Evolutionary conservation across 2,888 invertebrate species (phyloP).

Genomic region (Drosophila seclusa): DNA sequence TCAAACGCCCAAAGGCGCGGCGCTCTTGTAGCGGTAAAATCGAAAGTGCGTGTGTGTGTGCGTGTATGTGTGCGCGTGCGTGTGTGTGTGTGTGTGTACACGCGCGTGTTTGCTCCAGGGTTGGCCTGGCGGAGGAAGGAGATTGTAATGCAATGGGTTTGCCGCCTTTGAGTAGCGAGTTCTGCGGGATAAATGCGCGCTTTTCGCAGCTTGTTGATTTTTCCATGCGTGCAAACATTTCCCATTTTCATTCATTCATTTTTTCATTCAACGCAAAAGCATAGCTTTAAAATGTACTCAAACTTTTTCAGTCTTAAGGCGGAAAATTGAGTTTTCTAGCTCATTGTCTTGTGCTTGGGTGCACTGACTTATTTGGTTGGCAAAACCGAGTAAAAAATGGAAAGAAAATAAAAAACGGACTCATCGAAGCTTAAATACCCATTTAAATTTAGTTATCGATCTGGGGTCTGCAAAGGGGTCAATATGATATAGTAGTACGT

Average conservation of each 20-base stretch:
- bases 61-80: slow-evolving; percentile 1
- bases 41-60: slow-evolving; percentile 5
- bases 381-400: no score
- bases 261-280: slow-evolving; percentile 4
- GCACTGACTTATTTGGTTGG: neutral
- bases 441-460: neutral
- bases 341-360: neutral
- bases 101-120: slow-evolving; percentile 52
- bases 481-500: neutral
- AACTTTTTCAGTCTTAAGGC: neutral
- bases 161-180: neutral
- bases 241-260: slow-evolving; percentile 69
- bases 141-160: neutral
- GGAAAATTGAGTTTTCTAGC: neutral
- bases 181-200: slow-evolving; percentile 24
- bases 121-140: neutral
- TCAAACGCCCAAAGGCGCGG: slow-evolving; percentile 48
- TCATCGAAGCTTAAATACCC: neutral
- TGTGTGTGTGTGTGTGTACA: slow-evolving; percentile 43
- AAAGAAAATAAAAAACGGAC: neutral
- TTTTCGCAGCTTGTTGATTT: slow-evolving; percentile 75
- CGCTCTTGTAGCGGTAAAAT: slow-evolving; percentile 46
- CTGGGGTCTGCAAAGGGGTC: no score
- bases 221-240: slow-evolving; percentile 67
- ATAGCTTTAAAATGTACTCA: neutral